A percentile compares a stretch with the other conserved stretches of the same genome.
Evolutionary conservation across 2,888 invertebrate genomes (phyloP).

Genomic region (Cryptocephalus moraei): DNA sequence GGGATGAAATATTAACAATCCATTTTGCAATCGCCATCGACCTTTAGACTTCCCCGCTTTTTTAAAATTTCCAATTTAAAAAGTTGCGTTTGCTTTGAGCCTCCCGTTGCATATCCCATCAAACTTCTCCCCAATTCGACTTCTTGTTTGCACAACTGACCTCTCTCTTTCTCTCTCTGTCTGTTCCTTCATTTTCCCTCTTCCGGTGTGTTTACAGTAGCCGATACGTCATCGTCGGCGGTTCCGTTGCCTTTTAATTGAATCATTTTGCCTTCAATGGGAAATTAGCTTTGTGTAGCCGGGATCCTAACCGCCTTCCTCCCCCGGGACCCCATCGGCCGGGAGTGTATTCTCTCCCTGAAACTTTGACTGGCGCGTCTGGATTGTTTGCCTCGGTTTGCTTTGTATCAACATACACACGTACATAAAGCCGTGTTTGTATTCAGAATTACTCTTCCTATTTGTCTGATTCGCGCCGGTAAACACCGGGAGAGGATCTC

Average conservation of each 20-base stretch:
- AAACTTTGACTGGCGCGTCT: neutral
- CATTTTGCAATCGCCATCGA: no score
- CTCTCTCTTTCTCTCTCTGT: no score
- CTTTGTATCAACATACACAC: neutral
- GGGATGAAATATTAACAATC: no score
- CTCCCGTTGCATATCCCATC: no score
- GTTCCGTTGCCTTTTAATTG: constrained; percentile 21
- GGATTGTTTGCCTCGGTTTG: neutral
- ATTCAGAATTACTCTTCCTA: neutral
- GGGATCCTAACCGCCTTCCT: constrained; percentile 4
- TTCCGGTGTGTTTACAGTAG: constrained; percentile 15
- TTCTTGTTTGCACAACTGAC: neutral
- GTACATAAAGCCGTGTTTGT: neutral
- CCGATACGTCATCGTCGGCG: constrained; percentile 13
- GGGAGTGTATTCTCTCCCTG: constrained; percentile 1
- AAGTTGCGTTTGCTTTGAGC: no score
- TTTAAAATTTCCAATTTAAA: no score
- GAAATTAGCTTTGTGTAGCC: constrained; percentile 22
- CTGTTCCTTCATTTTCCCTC: no score
- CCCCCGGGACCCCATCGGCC: neutral
- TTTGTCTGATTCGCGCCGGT: no score
- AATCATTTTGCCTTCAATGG: constrained; percentile 22
- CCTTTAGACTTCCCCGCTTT: no score
- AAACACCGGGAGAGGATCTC: no score
- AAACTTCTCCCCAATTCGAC: neutral